Base-by-base conservation (phyloP, 2,888 invertebrate genomes). In the Drosophila algonquin region DNA sequence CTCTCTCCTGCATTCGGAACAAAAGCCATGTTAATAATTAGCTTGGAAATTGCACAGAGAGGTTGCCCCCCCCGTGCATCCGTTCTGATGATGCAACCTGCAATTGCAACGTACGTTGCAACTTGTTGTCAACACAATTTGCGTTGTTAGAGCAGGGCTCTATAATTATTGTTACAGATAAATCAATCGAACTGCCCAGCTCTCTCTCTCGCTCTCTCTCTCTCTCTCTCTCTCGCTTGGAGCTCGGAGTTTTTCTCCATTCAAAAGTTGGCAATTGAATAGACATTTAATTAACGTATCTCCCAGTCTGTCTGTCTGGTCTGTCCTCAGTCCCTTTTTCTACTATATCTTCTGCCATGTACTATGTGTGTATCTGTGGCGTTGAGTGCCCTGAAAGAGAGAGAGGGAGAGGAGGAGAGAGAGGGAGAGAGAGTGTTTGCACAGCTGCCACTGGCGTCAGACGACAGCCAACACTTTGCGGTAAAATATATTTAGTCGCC, bases 1-100 rank as follows among this genome's bases (percentile, higher is more conserved):
- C 40, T n/a, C 40, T 40, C 2, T 1, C 40, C 6, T 40, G 40
- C 56, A 51, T 50, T 69, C 68, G 60, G 58, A 72, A 83, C 81
- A 78, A 40, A 76, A 57, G 63, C 58, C 73, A 62, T 56, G 64
- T 55, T 69, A 61, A 86, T 77, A 86, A 81, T 80, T 86, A 75
- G 75, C 53, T 71, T 40, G 40, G 56, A 62, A 77, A 69, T 69
- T 44, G 44, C 40, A 14, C 10, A n/a, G 10, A 24, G n/a, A 3
- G 16, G 21, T 3, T 21, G 21, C 21, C 21, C 14, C 40, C 2
- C n/a, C 40, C n/a, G 40, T 7, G 14, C n/a, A 40, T 40, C 40
- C 40, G 40, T 40, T 40, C 14, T 6, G 40, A 40, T 12, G 40
- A 40, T n/a, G n/a, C 40, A 40, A 40, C 14, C 14, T 6, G 40